These are phyloP conservation scores for Mus spretus DNA, from an alignment of 2,797 vertebrate species.

Conservation along the genomic window DNA sequence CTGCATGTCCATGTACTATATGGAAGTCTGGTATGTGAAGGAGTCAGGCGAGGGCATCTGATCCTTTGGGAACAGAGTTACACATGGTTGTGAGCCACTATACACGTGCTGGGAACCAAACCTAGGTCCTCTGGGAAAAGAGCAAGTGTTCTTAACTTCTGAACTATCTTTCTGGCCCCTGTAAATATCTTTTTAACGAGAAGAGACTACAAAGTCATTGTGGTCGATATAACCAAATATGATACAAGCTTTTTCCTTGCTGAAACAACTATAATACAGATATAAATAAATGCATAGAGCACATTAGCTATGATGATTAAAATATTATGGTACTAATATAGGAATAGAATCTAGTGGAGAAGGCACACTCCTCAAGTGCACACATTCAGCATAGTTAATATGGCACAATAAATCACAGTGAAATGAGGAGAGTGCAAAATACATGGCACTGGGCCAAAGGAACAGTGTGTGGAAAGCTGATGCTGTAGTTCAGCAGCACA, in stretches of 20 bases:
- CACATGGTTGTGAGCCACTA: neutral
- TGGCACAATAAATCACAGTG: constrained; percentile 55
- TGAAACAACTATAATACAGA: constrained; percentile 50
- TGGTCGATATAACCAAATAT: constrained; percentile 46
- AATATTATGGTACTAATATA: neutral
- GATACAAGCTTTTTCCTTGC: neutral
- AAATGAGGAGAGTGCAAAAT: constrained; percentile 11
- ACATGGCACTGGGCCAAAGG: constrained; percentile 13
- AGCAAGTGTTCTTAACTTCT: neutral
- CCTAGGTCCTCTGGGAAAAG: neutral
- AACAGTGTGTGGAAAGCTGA: neutral
- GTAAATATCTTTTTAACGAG: constrained; percentile 39
- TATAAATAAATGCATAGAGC: constrained; percentile 1
- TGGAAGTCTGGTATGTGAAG: neutral
- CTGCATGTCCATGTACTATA: neutral
- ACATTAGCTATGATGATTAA: neutral
- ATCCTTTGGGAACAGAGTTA: neutral
- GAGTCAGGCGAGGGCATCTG: neutral
- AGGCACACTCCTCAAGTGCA: constrained; percentile 33
- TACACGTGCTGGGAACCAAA: neutral
- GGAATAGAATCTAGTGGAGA: constrained; percentile 62
- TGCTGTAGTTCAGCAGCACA: neutral
- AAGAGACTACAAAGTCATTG: constrained; percentile 8
- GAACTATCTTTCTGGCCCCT: neutral
- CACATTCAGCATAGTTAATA: constrained; percentile 45